These are phyloP conservation scores for Diloba caeruleocephala DNA, from an alignment of 2,888 invertebrate species.

Conservation along the genomic window DNA sequence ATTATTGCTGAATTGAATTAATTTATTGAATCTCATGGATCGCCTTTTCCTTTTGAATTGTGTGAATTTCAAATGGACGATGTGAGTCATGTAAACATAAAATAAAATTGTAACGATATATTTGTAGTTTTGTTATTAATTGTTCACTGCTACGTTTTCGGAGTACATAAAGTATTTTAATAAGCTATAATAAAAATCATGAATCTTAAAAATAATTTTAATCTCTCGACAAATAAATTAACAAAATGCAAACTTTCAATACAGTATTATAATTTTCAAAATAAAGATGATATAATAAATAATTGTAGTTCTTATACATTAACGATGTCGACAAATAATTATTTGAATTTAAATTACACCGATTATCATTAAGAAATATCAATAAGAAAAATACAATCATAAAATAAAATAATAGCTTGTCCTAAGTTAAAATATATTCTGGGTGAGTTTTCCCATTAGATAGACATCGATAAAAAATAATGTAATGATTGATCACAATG, in stretches of 20 bases:
- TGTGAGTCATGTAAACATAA: conserved; percentile 78
- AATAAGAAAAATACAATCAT: conserved; percentile 60
- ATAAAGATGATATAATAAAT: conserved; percentile 81
- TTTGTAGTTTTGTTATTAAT: conserved; percentile 47
- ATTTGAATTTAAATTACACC: conserved; percentile 74
- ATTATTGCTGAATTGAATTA: conserved; percentile 64
- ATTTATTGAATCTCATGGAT: conserved; percentile 84
- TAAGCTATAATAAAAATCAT: conserved; percentile 46
- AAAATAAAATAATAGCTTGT: conserved; percentile 69
- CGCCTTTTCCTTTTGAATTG: conserved; percentile 87
- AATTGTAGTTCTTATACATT: conserved; percentile 69
- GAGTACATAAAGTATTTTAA: neutral
- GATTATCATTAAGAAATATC: conserved; percentile 70
- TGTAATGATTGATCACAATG: conserved; percentile 49
- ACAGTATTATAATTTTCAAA: conserved; percentile 71
- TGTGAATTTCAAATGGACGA: conserved; percentile 83
- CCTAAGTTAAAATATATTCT: conserved; percentile 69
- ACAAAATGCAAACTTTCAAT: conserved; percentile 79
- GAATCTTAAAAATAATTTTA: conserved; percentile 84
- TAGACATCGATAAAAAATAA: conserved; percentile 46
- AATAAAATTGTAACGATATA: conserved; percentile 63
- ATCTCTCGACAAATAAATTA: conserved; percentile 88
- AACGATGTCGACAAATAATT: conserved; percentile 70
- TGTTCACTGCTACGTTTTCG: neutral
- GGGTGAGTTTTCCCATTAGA: conserved; percentile 52